Evolutionary conservation across 1,140 invertebrate species (phyloP), one percentile per base, ranked within the genome.

Genomic region (Cardiocondyla obscurior): DNA sequence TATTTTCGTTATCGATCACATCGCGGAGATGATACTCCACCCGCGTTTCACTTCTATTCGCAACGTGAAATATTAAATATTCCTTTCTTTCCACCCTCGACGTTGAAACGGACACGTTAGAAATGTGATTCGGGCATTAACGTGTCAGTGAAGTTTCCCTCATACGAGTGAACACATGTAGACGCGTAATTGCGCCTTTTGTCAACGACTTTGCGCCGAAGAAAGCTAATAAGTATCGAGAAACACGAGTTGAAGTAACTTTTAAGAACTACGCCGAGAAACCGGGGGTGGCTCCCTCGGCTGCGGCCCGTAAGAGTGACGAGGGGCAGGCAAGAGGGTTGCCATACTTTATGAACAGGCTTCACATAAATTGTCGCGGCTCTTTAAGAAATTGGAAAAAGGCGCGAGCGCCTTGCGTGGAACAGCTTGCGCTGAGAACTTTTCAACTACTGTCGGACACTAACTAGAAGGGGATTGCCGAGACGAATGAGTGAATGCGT

Each of bases 381-480:
- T 94, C 93, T 94, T 94, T 94, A 94, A 94, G 93, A 94, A 94
- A 94, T 94, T 94, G 93, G 91, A 94, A 93, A 88, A 88, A 94
- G 89, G 91, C 92, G 91, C 89, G 89, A 84, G 90, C 84, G 89
- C 81, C 83, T 88, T 72, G 73, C 74, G 87, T 88, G 90, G 85
- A 94, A 94, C 94, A 94, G 94, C 93, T 94, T 94, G 94, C 82
- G 89, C 89, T 85, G 91, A 93, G 91, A 94, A 92, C 94, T 94
- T 93, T 93, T 92, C 90, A 93, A 93, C 86, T 88, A 76, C 53
- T n/a, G 51, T 83, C 55, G 85, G 86, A 87, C 86, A 81, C 36
- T 60, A 67, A 46, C 55, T 64, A 39, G 73, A 55, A 72, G 62
- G 69, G 73, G 69, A 82, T 58, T 19, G 19, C 65, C 14, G 81